Evolutionary conservation across 2,113 vertebrate genomes (phyloP).

Genomic region (Azemiops feae): DNA sequence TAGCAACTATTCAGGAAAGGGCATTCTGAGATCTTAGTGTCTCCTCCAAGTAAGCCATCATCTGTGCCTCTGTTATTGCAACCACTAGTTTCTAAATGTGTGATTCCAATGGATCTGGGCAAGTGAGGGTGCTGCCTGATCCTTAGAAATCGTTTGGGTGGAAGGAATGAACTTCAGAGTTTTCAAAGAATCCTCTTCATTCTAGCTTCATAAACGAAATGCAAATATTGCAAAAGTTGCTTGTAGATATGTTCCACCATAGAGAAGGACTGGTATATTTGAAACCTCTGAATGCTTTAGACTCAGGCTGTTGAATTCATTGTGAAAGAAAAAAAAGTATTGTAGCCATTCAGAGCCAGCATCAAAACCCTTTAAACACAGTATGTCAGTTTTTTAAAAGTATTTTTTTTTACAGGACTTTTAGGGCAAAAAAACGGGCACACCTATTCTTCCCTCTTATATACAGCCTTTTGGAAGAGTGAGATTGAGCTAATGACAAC

Average conservation of each 20-base stretch:
- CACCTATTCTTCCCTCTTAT: background rate
- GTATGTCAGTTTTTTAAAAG: background rate
- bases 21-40: background rate
- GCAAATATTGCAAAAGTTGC: background rate
- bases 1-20: background rate
- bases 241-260: background rate
- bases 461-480: background rate
- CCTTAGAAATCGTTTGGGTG: background rate
- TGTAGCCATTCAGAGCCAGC: background rate
- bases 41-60: background rate
- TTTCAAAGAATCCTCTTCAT: background rate
- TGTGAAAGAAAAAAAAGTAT: background rate
- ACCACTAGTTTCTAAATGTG: background rate
- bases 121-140: background rate
- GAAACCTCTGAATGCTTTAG: background rate
- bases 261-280: background rate
- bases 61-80: background rate
- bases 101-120: background rate
- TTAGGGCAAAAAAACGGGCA: background rate
- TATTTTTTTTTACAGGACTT: background rate
- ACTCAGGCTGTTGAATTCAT: background rate
- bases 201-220: background rate
- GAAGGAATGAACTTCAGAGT: background rate
- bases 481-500: background rate
- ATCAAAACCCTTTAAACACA: background rate